Percentiles rank a stretch among this genome's conserved stretches.
Evolutionary conservation across 2,797 vertebrate genomes (phyloP).

Genomic region (Microhierax caerulescens): DNA sequence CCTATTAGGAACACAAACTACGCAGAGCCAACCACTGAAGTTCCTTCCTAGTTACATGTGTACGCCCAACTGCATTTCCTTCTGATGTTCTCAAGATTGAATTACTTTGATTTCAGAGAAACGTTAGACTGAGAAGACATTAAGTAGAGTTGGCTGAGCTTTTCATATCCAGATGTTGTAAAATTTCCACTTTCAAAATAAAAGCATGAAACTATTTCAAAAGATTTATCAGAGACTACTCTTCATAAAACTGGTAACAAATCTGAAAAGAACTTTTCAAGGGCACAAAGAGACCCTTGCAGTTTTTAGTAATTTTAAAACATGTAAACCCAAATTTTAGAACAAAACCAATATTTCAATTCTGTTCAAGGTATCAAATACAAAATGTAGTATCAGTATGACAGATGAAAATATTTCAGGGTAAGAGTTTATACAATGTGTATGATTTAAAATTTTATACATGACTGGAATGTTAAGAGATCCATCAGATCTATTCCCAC

Average conservation of each 20-base stretch:
- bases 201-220: not conserved
- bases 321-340: not conserved
- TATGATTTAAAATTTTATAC: not conserved
- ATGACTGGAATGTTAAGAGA: not conserved
- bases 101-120: not conserved
- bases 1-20: not conserved
- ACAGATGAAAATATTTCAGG: not conserved
- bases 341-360: not conserved
- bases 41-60: accelerated
- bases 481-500: not conserved
- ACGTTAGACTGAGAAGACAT: not conserved
- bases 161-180: not conserved
- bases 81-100: not conserved
- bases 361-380: not conserved
- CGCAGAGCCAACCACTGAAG: not conserved
- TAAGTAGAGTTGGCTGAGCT: not conserved
- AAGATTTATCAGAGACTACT: not conserved
- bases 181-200: not conserved
- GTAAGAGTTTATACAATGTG: not conserved
- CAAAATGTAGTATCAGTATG: not conserved
- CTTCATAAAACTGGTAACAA: not conserved
- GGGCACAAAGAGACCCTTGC: not conserved
- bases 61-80: not conserved
- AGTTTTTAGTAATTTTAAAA: not conserved
- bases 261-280: not conserved